Evolutionary conservation across 1,140 invertebrate genomes (phyloP).

Genomic region (Campoletis sonorensis): DNA sequence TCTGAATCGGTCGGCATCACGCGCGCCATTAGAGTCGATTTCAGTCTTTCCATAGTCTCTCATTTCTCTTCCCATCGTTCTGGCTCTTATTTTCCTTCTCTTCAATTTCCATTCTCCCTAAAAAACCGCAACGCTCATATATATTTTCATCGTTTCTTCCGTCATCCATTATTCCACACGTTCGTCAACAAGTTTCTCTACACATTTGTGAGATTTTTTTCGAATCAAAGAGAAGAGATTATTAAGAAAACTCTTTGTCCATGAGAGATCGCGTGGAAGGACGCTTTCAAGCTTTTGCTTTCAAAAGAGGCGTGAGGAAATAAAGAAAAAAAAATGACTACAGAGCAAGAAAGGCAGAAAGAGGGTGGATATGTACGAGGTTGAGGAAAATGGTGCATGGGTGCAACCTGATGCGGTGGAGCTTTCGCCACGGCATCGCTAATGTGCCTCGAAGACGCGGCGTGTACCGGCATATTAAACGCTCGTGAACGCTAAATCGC

Average conservation of each 20-base stretch:
- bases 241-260: not conserved
- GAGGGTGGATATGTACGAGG: not conserved
- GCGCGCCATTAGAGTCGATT: conserved; percentile 60
- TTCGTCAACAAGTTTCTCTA: not conserved
- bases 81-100: not conserved
- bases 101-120: not conserved
- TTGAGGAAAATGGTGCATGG: conserved; percentile 18
- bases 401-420: conserved; percentile 11
- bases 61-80: not conserved
- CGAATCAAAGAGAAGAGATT: not conserved
- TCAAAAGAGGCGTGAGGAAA: conserved; percentile 21
- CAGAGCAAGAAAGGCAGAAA: not conserved
- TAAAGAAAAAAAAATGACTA: not conserved
- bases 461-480: conserved; percentile 62
- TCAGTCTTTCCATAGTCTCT: conserved; percentile 11
- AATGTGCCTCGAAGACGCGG: conserved; percentile 58
- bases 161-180: not conserved
- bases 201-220: no score
- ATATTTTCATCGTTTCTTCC: not conserved
- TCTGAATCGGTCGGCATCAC: conserved; percentile 65
- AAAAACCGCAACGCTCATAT: no score
- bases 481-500: conserved; percentile 48
- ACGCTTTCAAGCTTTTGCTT: conserved; percentile 27
- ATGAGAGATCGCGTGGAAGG: not conserved
- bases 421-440: conserved; percentile 47